These are phyloP conservation scores for Mayetiola destructor DNA, from an alignment of 2,888 invertebrate species.

Conservation along the genomic window DNA sequence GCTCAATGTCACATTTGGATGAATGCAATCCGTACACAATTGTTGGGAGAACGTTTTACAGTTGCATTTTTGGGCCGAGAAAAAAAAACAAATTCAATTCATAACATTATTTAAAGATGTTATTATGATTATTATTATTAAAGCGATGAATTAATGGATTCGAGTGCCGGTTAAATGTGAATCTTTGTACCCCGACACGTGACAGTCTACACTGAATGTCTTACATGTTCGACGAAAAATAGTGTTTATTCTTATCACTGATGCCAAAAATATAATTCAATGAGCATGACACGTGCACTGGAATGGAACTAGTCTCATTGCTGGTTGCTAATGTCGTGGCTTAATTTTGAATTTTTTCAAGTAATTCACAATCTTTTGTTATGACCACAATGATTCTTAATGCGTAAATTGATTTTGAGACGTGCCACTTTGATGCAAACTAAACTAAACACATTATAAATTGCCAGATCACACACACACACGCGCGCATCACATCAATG, in stretches of 20 bases:
- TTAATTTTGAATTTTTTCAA: not conserved
- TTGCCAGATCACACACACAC: not conserved
- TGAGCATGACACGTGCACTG: slow-evolving; percentile 5
- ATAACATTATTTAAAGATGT: slow-evolving; percentile 5
- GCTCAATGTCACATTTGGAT: slow-evolving; percentile 1
- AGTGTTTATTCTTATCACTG: not conserved
- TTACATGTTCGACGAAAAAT: not conserved
- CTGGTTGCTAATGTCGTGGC: not conserved
- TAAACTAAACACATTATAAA: slow-evolving; percentile 1
- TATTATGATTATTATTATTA: not conserved
- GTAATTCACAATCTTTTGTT: not conserved
- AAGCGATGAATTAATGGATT: not conserved
- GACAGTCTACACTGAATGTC: too few species aligned
- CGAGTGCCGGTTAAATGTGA: not conserved
- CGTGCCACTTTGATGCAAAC: not conserved
- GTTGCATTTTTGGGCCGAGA: not conserved
- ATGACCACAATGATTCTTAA: not conserved
- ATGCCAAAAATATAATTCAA: slow-evolving; percentile 9
- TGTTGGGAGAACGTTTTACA: not conserved
- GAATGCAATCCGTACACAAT: not conserved
- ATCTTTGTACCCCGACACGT: not conserved
- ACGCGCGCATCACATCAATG: too few species aligned
- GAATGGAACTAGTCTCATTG: not conserved
- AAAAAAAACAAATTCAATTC: not conserved
- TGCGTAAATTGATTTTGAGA: not conserved